Evolutionary conservation across 2,888 invertebrate species (phyloP), one percentile per base, ranked within the genome.

Genomic region (Alloplasta piceator): DNA sequence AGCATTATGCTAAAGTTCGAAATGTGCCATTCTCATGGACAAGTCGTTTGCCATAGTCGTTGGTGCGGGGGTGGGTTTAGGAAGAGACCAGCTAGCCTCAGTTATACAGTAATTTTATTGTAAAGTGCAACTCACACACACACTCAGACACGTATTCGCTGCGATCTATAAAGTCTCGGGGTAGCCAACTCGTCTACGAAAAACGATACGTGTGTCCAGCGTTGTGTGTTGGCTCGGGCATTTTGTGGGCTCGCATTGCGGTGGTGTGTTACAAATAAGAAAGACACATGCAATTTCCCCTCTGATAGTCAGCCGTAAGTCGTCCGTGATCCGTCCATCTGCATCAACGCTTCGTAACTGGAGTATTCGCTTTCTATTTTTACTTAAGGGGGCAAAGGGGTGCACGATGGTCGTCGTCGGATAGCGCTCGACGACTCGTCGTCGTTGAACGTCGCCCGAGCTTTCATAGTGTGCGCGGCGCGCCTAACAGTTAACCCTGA

Each of bases 401-500:
- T 26, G 26, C 26, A 26, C 26, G 26, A 26, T 26, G 26, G 26
- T 26, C 26, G 26, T 1, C 85, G 85, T 87, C 86, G 83, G 86
- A 87, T 86, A 85, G 85, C 68, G 78, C 73, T 61, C 67, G 39
- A 61, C 6, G 52, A 55, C 66, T 26, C 66, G 64, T 26, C 43
- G 52, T 66, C 63, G 67, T 2, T 68, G 67, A 66, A 55, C 67
- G 68, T 26, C 36, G 55, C 63, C n/a, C 10, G 38, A 66, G 66
- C 14, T 78, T 80, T 79, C 82, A 83, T 84, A 87, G 85, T 85
- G 85, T 84, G 50, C 61, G 84, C 83, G 88, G 87, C 88, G 87
- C 89, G 87, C 89, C 89, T 90, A 89, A 90, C 88, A 72, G 86
- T 89, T 91, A 90, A 91, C 91, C 91, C 90, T 91, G 91, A 91